These are phyloP conservation scores for Nibea coibor DNA, from an alignment of 2,113 vertebrate species.

Conservation along the genomic window DNA sequence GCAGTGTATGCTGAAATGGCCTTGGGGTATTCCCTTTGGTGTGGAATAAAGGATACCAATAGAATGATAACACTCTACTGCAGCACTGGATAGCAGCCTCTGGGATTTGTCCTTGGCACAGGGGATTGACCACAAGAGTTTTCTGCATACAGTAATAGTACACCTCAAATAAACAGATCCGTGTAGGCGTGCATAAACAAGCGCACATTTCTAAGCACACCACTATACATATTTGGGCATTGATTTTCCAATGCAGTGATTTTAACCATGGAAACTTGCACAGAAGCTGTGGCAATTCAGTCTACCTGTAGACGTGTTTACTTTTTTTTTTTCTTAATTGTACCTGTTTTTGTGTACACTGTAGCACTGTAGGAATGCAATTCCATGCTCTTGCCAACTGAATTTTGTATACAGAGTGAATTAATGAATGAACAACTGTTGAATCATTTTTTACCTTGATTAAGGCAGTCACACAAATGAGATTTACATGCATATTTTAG, in stretches of 20 bases:
- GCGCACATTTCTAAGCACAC: background rate
- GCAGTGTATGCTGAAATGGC: slow-evolving; percentile 49
- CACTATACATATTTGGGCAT: background rate
- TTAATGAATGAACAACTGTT: no score
- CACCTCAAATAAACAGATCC: background rate
- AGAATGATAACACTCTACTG: slow-evolving; percentile 25
- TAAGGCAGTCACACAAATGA: background rate
- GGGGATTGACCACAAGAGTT: slow-evolving; percentile 23
- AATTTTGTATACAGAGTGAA: background rate
- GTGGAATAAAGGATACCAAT: slow-evolving; percentile 36
- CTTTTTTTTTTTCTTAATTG: background rate
- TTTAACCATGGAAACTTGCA: background rate
- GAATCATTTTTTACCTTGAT: background rate
- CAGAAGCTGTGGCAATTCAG: no score
- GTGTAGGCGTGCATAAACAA: background rate
- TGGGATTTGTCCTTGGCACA: slow-evolving; percentile 25
- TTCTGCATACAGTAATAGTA: background rate
- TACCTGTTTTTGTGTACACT: background rate
- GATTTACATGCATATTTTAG: background rate
- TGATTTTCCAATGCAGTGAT: background rate
- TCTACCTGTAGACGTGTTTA: background rate
- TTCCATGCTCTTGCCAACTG: background rate
- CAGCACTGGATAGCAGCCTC: slow-evolving; percentile 18
- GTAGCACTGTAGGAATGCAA: background rate
- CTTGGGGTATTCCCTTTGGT: slow-evolving; percentile 64